A percentile compares a stretch with the other conserved stretches of the same genome.
phyloP scores from a whole-genome alignment of 2,113 vertebrate species.

The Tinamus guttatus region DNA sequence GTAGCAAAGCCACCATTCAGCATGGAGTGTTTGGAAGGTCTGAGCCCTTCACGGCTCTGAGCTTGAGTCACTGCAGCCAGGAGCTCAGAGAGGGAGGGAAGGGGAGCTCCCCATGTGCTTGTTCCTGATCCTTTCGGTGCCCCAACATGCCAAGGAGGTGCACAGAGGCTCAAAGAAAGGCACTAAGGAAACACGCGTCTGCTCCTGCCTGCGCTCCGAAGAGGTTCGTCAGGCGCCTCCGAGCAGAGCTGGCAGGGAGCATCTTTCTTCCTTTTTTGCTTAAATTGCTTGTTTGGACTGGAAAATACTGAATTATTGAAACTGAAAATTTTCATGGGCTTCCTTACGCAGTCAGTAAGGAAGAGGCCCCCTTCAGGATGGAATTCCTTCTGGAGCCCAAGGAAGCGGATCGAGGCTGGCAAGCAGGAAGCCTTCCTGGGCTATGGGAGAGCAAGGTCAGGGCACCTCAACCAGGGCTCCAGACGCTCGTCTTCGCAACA shows the following conservation, averaged over 20 bases:
- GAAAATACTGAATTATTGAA: background rate
- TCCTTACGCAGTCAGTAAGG: background rate
- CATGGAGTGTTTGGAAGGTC: constrained; percentile 38
- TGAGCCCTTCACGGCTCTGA: constrained; percentile 50
- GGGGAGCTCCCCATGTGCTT: constrained; percentile 31
- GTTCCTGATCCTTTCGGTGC: constrained; percentile 62
- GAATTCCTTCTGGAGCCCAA: background rate
- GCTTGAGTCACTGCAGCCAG: constrained; percentile 39
- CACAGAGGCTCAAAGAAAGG: constrained; percentile 11
- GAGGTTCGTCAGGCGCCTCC: background rate
- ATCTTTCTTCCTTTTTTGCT: background rate
- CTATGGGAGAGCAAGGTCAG: background rate
- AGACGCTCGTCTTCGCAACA: background rate
- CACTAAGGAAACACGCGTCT: background rate
- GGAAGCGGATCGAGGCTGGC: background rate
- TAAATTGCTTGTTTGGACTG: background rate
- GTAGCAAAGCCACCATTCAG: constrained; percentile 36
- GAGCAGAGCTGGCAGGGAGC: background rate
- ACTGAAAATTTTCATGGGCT: background rate
- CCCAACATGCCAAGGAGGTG: constrained; percentile 14
- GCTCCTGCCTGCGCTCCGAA: background rate
- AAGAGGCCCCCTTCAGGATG: background rate
- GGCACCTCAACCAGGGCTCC: background rate
- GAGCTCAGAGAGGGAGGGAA: constrained; percentile 17
- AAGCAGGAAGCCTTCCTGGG: background rate